These are phyloP conservation scores for Drosophila formosana DNA, from an alignment of 2,888 invertebrate species.

Conservation along the genomic window DNA sequence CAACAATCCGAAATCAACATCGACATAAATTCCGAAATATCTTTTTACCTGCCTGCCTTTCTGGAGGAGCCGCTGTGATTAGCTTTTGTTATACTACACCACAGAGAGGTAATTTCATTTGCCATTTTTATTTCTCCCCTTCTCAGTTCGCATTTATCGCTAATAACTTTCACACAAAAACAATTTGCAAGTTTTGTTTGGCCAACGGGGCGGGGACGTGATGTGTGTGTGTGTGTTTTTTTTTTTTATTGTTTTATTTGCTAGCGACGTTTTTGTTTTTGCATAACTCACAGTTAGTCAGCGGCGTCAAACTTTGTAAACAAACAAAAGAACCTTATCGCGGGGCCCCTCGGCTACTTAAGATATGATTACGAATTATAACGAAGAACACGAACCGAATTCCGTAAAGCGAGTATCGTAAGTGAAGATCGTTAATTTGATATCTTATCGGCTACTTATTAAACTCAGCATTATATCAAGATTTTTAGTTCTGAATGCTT, in stretches of 20 bases:
- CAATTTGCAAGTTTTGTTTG: conserved; percentile 38
- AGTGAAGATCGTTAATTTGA: neutral
- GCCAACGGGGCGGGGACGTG: conserved; percentile 27
- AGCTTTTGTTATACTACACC: conserved; percentile 25
- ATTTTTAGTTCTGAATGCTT: too few relatives aligned
- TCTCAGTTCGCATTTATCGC: conserved; percentile 15
- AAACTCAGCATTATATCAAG: neutral
- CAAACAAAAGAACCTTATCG: conserved; percentile 56
- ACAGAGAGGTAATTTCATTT: conserved; percentile 40
- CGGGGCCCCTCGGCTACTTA: neutral
- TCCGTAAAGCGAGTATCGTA: neutral
- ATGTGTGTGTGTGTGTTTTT: neutral
- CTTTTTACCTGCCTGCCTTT: conserved; percentile 42
- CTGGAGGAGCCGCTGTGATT: conserved; percentile 46
- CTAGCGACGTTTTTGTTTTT: conserved; percentile 20
- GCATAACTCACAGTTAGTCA: conserved; percentile 53
- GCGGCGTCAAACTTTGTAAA: conserved; percentile 42
- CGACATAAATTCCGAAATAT: conserved; percentile 25
- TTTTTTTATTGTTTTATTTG: conserved; percentile 8
- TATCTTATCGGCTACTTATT: neutral
- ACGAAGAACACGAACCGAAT: neutral
- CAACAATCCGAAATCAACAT: conserved; percentile 33
- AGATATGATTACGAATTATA: conserved; percentile 24
- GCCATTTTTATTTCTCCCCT: neutral
- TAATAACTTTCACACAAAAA: conserved; percentile 49